A percentile compares a stretch with the other conserved stretches of the same genome.
Conservation (phyloP, 2,113 vertebrate genomes). For the Zosterops japonicus region DNA sequence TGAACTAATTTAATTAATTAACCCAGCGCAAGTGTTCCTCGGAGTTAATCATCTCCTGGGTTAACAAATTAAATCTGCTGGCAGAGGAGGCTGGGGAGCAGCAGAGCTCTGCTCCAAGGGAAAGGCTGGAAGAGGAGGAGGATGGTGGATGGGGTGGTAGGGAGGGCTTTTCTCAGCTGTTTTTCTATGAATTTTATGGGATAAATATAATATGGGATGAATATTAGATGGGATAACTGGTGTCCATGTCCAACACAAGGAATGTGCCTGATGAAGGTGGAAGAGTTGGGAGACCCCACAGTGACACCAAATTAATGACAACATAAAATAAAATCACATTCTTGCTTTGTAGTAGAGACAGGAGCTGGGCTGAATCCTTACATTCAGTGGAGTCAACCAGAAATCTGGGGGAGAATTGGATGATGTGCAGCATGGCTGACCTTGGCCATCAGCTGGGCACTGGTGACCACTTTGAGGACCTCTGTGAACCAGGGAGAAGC, state of each 20-base stretch:
- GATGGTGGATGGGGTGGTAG: neutral
- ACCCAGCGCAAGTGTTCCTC: conserved; percentile 42
- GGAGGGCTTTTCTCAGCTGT: neutral
- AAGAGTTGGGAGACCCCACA: neutral
- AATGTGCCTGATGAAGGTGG: neutral
- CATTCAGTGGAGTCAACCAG: neutral
- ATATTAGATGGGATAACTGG: no score
- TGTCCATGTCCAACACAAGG: neutral
- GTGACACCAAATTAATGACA: neutral
- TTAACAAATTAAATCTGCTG: neutral
- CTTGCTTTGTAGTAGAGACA: accelerated
- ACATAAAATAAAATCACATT: neutral
- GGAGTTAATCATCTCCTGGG: conserved; percentile 43
- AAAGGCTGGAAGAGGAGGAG: neutral
- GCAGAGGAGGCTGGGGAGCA: neutral
- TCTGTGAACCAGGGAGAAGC: neutral
- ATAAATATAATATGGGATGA: neutral
- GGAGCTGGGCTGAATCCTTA: neutral
- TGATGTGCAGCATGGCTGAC: neutral
- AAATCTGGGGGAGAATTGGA: neutral
- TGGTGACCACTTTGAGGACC: neutral
- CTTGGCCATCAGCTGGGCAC: accelerated
- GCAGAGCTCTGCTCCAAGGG: neutral
- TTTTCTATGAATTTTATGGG: neutral
- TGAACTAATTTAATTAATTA: conserved; percentile 55